phyloP scores from a whole-genome alignment of 2,888 invertebrate genomes.

The Athalia rosae region DNA sequence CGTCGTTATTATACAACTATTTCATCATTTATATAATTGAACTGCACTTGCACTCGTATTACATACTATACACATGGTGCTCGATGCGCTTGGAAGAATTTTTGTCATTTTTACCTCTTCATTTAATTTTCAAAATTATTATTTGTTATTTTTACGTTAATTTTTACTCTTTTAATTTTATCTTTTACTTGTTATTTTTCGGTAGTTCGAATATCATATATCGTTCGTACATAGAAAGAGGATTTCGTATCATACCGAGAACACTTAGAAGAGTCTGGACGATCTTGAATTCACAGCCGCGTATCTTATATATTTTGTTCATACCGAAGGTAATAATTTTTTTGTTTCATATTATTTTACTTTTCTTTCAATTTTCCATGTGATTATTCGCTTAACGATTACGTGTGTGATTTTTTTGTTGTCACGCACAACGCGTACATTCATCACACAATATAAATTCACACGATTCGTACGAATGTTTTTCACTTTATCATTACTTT shows the following conservation, averaged over 20 bases:
- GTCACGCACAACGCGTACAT: no score
- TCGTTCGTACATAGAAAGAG: slow-evolving; percentile 11
- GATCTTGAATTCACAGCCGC: slow-evolving; percentile 48
- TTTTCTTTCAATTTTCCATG: slow-evolving; percentile 7
- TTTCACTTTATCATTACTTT: no score
- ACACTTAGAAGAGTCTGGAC: slow-evolving; percentile 34
- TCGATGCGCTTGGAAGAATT: slow-evolving; percentile 39
- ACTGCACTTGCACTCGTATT: slow-evolving; percentile 1
- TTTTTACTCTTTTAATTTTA: background rate
- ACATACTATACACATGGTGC: background rate
- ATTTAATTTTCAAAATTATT: background rate
- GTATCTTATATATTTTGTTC: slow-evolving; percentile 21
- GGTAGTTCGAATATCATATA: background rate
- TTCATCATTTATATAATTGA: slow-evolving; percentile 11
- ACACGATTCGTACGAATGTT: no score
- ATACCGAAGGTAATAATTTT: background rate
- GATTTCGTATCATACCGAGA: slow-evolving; percentile 14
- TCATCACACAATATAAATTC: no score
- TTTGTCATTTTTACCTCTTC: slow-evolving; percentile 17
- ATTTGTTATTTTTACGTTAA: background rate
- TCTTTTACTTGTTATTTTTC: background rate
- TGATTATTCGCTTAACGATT: background rate
- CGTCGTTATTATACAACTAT: slow-evolving; percentile 1
- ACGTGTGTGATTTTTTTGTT: background rate
- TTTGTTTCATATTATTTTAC: background rate